phyloP scores from a whole-genome alignment of 2,888 invertebrate genomes.

The Caenorhabditis doughertyi region DNA sequence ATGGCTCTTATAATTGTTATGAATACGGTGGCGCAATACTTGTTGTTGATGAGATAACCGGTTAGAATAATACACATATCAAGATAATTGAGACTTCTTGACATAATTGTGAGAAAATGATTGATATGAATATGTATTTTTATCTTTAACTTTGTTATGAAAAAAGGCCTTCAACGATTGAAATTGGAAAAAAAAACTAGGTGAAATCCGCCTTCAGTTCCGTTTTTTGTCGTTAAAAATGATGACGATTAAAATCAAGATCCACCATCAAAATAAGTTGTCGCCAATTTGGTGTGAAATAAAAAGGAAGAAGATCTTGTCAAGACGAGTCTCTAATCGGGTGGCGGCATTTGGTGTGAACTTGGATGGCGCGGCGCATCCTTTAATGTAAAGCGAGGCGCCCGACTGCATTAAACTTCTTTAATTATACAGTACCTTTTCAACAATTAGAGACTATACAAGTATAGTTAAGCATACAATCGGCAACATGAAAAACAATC shows the following conservation, averaged over 20 bases:
- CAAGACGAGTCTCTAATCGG: conserved; percentile 61
- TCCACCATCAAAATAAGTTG: conserved; percentile 25
- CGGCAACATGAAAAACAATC: conserved; percentile 32
- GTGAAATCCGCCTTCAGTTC: conserved; percentile 6
- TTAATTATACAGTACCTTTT: conserved; percentile 45
- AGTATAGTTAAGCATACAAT: conserved; percentile 28
- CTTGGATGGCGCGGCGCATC: conserved; percentile 64
- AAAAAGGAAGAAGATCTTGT: conserved; percentile 55
- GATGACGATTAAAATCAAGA: conserved; percentile 33
- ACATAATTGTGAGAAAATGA: conserved; percentile 51
- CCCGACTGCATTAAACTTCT: conserved; percentile 34
- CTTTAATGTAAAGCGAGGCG: conserved; percentile 46
- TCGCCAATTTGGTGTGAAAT: conserved; percentile 57
- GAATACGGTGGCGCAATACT: conserved; percentile 40
- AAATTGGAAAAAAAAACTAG: background rate
- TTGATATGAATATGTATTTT: too few relatives aligned
- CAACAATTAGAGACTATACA: conserved; percentile 32
- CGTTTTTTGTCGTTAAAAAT: conserved; percentile 28
- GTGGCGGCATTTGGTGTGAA: conserved; percentile 58
- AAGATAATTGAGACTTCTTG: conserved; percentile 15
- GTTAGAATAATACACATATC: conserved; percentile 45
- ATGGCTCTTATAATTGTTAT: conserved; percentile 57
- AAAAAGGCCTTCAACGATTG: too few relatives aligned
- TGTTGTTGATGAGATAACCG: conserved; percentile 60
- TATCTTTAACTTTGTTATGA: too few relatives aligned